A percentile compares a stretch with the other conserved stretches of the same genome.
Conservation (phyloP, 1,140 invertebrate species). For the Popillia japonica region DNA sequence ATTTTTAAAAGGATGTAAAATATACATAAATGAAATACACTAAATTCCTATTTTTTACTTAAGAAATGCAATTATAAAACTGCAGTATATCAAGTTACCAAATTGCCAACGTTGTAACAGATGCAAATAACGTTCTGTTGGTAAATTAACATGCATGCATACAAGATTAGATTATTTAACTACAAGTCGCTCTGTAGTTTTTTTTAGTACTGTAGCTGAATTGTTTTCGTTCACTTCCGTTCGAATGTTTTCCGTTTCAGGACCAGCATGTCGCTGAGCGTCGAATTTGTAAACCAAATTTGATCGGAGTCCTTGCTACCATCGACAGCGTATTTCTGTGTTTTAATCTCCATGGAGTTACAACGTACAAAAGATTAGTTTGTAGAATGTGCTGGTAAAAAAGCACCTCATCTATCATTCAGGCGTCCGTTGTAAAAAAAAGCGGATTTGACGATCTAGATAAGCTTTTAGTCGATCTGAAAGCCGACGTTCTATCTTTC, state of each 20-base stretch:
- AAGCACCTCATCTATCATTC: constrained; percentile 33
- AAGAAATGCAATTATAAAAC: too few relatives aligned
- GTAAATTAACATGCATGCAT: too few relatives aligned
- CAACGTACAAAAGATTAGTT: constrained; percentile 28
- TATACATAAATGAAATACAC: too few relatives aligned
- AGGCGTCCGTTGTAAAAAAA: constrained; percentile 19
- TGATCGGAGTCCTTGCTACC: constrained; percentile 9
- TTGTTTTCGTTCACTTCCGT: constrained; percentile 14
- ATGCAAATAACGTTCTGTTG: too few relatives aligned
- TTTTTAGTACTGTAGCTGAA: not conserved
- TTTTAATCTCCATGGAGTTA: constrained; percentile 20
- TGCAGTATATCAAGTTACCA: too few relatives aligned
- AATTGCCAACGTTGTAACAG: too few relatives aligned
- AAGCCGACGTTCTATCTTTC: constrained; percentile 6
- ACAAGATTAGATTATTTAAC: too few relatives aligned
- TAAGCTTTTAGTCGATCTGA: constrained; percentile 3
- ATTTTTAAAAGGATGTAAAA: too few relatives aligned
- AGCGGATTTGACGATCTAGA: constrained; percentile 14
- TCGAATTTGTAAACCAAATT: constrained; percentile 33
- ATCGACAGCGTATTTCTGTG: constrained; percentile 13
- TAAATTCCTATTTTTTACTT: too few relatives aligned
- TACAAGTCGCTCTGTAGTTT: not conserved
- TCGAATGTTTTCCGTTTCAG: not conserved
- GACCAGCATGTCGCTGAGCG: not conserved
- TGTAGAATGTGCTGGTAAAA: constrained; percentile 20